Evolutionary conservation across 2,888 invertebrate genomes (phyloP).

Genomic region (Hipparchia sbordonii): DNA sequence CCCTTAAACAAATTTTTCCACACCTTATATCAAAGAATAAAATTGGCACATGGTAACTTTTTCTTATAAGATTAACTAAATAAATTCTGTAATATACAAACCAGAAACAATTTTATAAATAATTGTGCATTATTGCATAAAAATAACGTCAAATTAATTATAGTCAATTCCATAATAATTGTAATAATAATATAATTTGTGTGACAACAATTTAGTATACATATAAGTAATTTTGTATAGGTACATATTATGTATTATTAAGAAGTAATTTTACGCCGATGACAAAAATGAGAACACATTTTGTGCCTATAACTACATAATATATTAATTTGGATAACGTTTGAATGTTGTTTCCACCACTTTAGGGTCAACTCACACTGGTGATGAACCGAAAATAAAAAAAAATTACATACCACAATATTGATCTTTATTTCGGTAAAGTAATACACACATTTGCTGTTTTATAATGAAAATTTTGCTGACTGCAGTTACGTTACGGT

Average conservation of each 20-base stretch:
- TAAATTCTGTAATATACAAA: constrained; percentile 14
- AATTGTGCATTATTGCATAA: constrained; percentile 14
- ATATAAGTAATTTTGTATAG: not conserved
- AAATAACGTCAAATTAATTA: constrained; percentile 26
- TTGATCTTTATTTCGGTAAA: not conserved
- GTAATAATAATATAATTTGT: constrained; percentile 21
- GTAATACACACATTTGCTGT: no score
- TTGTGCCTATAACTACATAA: not conserved
- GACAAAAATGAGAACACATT: not conserved
- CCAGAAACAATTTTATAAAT: constrained; percentile 5
- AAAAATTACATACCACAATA: not conserved
- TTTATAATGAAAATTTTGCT: no score
- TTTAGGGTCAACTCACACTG: not conserved
- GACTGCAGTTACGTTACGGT: no score
- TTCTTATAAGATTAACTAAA: not conserved
- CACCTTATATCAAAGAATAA: not conserved
- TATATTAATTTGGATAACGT: not conserved
- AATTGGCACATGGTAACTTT: not conserved
- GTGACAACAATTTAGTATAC: constrained; percentile 18
- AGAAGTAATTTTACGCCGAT: not conserved
- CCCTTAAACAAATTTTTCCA: no score
- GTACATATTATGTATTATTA: not conserved
- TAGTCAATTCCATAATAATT: constrained; percentile 44
- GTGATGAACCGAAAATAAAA: not conserved
- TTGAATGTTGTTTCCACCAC: not conserved